A percentile compares a stretch with the other conserved stretches of the same genome.
Conservation (phyloP, 2,888 invertebrate genomes). For the Volucella inanis region DNA sequence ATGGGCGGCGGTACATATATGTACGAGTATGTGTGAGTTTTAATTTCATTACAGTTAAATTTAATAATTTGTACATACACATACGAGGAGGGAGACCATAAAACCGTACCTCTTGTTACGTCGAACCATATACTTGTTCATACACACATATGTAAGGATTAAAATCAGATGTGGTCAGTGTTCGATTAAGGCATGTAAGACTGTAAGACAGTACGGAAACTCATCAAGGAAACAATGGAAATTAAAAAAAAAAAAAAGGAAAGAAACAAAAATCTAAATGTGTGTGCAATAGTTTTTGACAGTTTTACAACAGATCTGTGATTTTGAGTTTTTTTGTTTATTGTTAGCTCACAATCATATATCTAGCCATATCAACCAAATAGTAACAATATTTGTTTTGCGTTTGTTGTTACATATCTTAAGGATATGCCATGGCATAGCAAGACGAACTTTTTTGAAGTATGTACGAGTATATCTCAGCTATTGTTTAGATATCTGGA, state of each 20-base stretch:
- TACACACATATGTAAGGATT: too few relatives aligned
- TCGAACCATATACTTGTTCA: slow-evolving; percentile 39
- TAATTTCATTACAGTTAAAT: slow-evolving; percentile 55
- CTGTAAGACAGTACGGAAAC: slow-evolving; percentile 17
- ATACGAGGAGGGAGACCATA: slow-evolving; percentile 13
- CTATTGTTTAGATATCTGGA: slow-evolving; percentile 47
- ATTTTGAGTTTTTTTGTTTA: slow-evolving; percentile 18
- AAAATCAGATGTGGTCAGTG: slow-evolving; percentile 66
- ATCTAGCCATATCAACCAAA: neutral
- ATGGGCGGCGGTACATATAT: neutral
- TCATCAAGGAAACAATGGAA: slow-evolving; percentile 37
- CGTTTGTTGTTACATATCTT: slow-evolving; percentile 31
- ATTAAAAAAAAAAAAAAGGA: slow-evolving; percentile 24
- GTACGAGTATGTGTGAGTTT: slow-evolving; percentile 9
- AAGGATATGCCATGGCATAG: slow-evolving; percentile 6
- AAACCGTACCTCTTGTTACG: slow-evolving; percentile 14
- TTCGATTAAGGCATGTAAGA: slow-evolving; percentile 32
- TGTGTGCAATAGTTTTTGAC: slow-evolving; percentile 55
- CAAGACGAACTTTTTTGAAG: slow-evolving; percentile 25
- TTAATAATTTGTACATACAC: slow-evolving; percentile 49
- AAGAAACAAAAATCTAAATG: slow-evolving; percentile 16
- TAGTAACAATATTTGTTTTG: slow-evolving; percentile 23
- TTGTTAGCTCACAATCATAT: neutral
- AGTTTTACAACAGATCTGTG: slow-evolving; percentile 45
- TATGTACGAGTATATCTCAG: neutral